phyloP scores from a whole-genome alignment of 2,797 vertebrate species.

The Hemitrygon akajei region DNA sequence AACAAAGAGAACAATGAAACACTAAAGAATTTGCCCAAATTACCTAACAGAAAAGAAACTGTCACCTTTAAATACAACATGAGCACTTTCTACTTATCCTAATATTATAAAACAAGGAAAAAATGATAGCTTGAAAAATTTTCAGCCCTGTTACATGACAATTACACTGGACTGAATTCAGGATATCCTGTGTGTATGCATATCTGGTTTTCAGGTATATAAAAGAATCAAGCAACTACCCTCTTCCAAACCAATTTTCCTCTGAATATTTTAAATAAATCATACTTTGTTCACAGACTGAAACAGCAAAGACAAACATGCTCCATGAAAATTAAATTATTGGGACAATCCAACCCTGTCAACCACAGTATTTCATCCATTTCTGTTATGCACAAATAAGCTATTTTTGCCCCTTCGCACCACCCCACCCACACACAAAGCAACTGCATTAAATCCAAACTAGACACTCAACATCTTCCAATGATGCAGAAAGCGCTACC shows the following conservation, averaged over 20 bases:
- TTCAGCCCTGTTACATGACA: not conserved
- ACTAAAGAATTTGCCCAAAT: constrained; percentile 41
- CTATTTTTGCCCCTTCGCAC: constrained; percentile 15
- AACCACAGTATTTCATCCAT: not conserved
- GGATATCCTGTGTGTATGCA: not conserved
- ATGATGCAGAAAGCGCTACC: not conserved
- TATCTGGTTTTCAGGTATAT: not conserved
- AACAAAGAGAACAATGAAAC: constrained; percentile 97
- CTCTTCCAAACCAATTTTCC: not conserved
- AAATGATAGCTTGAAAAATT: not conserved
- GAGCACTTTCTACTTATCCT: not conserved
- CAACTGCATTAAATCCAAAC: not conserved
- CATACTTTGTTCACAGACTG: no score
- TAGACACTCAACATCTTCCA: not conserved
- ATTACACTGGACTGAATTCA: not conserved
- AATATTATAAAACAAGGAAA: not conserved
- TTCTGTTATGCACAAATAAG: not conserved
- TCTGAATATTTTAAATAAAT: not conserved
- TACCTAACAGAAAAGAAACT: not conserved
- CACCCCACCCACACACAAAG: constrained; percentile 14
- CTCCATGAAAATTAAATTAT: not conserved
- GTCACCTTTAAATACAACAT: not conserved
- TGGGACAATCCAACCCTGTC: not conserved
- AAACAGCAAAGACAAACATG: not conserved
- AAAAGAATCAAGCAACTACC: not conserved